Evolutionary conservation across 2,113 vertebrate genomes (phyloP), one percentile per base, ranked within the genome.

Genomic region (Phalacrocorax aristotelis): DNA sequence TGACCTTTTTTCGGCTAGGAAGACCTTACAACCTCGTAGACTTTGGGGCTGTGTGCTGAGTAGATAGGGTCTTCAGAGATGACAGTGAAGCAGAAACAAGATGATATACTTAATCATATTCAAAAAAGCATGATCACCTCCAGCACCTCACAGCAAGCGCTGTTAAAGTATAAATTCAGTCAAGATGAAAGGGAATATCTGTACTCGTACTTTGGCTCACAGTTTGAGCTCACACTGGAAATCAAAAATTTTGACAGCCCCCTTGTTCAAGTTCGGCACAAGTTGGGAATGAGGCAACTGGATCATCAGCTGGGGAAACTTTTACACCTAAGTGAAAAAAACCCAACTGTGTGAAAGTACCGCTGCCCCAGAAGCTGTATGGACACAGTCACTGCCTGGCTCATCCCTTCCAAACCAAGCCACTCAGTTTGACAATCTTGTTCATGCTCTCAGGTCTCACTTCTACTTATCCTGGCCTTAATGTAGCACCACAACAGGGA

Each of bases 61-160:
- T 38, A 15, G 70, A 87, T 91, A 80, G 93, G 87, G 62, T 90
- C 76, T 85, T 69, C 78, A 72, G 70, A 85, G 71, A 79, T 95
- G 95, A 88, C 93, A 95, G 89, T 10, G 58, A 83, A 74, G 82
- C 87, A 93, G 81, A 38, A 69, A 66, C 10, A 68, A 89, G 89
- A 86, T 54, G 94, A 93, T 91, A 10, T 18, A 90, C 71, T 93
- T 90, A 95, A 91, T 93, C 20, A 62, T 72, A 94, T 92, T 93
- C 84, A 76, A 38, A 95, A 86, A 86, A 92, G 82, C 10, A 2
- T 27, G 40, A 80, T 77, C 93, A 94, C 93, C 96, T 95, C 84
- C 81, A 70, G 93, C 96, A 71, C 91, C 94, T 95, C 87, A 36
- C 92, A 93, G 93, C 91, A 49, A 91, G 95, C 1, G 7, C 51